phyloP scores from a whole-genome alignment of 1,140 invertebrate genomes.

The Drosophila pseudoobscura region DNA sequence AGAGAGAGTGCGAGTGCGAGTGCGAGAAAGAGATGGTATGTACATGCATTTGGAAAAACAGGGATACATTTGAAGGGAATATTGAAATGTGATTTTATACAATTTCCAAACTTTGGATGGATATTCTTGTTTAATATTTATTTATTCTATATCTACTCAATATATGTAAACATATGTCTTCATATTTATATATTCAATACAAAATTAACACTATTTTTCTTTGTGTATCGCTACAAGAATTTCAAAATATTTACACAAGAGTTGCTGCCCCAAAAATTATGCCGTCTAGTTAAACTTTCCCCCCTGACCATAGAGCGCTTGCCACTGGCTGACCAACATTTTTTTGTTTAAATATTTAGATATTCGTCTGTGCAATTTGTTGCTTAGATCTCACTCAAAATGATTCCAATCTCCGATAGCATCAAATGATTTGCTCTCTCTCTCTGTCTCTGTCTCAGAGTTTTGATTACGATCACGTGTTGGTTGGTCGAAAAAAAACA shows the following conservation, averaged over 20 bases:
- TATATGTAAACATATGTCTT: too few relatives aligned
- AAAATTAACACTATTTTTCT: too few relatives aligned
- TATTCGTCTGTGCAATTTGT: constrained; percentile 43
- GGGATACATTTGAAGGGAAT: too few relatives aligned
- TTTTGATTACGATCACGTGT: constrained; percentile 58
- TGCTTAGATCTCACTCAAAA: constrained; percentile 44
- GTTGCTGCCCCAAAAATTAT: constrained; percentile 53
- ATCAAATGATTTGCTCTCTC: constrained; percentile 10
- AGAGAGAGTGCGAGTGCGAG: not conserved
- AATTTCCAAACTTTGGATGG: too few relatives aligned
- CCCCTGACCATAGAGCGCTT: not conserved
- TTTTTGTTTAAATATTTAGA: constrained; percentile 76
- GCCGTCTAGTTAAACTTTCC: constrained; percentile 63
- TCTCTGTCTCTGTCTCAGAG: constrained; percentile 24
- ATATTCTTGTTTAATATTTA: too few relatives aligned
- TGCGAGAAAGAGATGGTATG: not conserved
- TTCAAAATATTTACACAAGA: constrained; percentile 75
- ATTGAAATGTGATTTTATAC: too few relatives aligned
- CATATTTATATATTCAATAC: too few relatives aligned
- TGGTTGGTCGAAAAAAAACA: constrained; percentile 31
- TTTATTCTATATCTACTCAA: too few relatives aligned
- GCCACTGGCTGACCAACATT: constrained; percentile 23
- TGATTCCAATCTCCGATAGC: constrained; percentile 21
- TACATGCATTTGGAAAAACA: too few relatives aligned
- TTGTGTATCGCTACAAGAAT: constrained; percentile 18